Evolutionary conservation across 2,888 invertebrate genomes (phyloP), one percentile per base, ranked within the genome.

Genomic region (Hermaeophaga mercurialis): DNA sequence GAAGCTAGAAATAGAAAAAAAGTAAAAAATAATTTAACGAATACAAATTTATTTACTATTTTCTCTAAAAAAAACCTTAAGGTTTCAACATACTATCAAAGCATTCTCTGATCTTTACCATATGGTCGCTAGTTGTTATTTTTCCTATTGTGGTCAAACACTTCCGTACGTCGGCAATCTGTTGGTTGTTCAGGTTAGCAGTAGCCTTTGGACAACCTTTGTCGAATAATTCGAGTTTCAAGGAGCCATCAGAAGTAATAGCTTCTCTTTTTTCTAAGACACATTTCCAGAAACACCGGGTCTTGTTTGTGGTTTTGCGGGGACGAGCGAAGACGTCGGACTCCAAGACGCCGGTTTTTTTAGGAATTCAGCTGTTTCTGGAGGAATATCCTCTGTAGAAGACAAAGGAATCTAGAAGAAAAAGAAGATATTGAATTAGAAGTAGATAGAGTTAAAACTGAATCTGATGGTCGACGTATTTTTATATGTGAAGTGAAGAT

Each of bases 241-340:
- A 17, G 9, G 7, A 8, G 3, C 36, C 36, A 17, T 36, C 17
- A 6, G 36, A 8, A 36, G 9, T 17, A 5, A 36, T 4, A 7
- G 9, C 36, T 2, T n/a, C 36, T 36, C 12, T 14, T 36, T 36
- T 36, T 11, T 36, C 36, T 2, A 36, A 1, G 3, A 36, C 17
- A 17, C 36, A 36, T 45, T 45, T 44, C 24, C 44, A 45, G 12
- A 45, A 45, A 17, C 44, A 45, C 5, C 7, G 2, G n/a, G 31
- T n/a, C 24, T 41, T 24, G 4, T 15, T n/a, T 1, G 1, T n/a
- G 1, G 9, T 24, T 9, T 31, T 28, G 1, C n/a, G 28, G 7
- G 28, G 28, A n/a, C 17, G 24, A 8, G 26, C 44, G 1, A 9
- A 15, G 2, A 45, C 9, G 2, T 45, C 18, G 9, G 14, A 17